phyloP scores from a whole-genome alignment of 2,888 invertebrate genomes.

The Leptopilina drosophilae region DNA sequence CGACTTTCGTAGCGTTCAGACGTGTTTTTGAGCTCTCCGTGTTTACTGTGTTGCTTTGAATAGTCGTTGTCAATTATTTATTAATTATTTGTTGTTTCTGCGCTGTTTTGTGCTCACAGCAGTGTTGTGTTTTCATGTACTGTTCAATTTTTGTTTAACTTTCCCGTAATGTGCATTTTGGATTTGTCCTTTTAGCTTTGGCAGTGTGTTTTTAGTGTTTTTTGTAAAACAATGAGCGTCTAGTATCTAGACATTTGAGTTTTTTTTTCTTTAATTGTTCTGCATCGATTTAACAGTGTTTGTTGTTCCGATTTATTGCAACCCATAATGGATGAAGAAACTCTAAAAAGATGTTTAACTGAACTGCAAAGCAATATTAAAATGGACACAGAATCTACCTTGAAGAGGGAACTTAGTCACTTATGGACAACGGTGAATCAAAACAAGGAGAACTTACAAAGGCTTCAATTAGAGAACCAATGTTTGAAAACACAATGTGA shows the following conservation, averaged over 20 bases:
- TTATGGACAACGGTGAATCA: background rate
- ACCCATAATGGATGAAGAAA: background rate
- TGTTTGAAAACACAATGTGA: background rate
- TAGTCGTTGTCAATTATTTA: background rate
- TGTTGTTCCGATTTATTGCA: background rate
- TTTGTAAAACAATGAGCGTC: too few species aligned
- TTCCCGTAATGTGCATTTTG: too few species aligned
- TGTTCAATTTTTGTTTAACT: too few species aligned
- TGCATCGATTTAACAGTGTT: too few species aligned
- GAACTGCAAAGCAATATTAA: background rate
- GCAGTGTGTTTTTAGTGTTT: too few species aligned
- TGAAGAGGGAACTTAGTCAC: background rate
- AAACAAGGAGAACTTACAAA: too few species aligned
- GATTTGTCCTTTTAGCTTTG: too few species aligned
- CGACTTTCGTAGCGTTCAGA: background rate
- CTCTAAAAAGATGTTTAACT: background rate
- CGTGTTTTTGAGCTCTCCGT: background rate
- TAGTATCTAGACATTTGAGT: too few species aligned
- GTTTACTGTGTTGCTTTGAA: background rate
- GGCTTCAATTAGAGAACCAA: background rate
- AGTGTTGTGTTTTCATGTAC: too few species aligned
- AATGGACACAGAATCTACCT: background rate
- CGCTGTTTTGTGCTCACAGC: too few species aligned
- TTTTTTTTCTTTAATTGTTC: too few species aligned
- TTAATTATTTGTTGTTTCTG: too few species aligned